A percentile compares a stretch with the other conserved stretches of the same genome.
Conservation (phyloP, 1,140 invertebrate genomes). For the Caerostris extrusa region DNA sequence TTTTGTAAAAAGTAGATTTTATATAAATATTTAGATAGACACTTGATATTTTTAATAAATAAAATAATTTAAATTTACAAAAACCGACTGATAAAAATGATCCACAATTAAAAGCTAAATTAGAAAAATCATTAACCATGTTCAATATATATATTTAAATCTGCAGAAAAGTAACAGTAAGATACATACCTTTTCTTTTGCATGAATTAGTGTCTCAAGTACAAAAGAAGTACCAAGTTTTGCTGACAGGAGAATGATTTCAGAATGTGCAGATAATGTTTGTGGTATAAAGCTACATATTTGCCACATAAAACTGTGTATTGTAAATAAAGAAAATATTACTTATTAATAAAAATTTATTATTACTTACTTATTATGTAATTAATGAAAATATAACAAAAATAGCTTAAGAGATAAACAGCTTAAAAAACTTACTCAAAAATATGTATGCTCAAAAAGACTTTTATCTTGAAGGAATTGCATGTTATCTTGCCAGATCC, state of each 20-base stretch:
- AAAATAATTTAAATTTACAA: too few species aligned
- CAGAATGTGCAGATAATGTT: slow-evolving; percentile 88
- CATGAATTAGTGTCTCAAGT: slow-evolving; percentile 97
- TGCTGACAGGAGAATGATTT: slow-evolving; percentile 92
- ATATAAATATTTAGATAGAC: too few species aligned
- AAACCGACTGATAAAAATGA: too few species aligned
- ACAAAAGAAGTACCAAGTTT: slow-evolving; percentile 96
- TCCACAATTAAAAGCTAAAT: neutral
- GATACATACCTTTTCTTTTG: slow-evolving; percentile 92
- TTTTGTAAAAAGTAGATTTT: too few species aligned
- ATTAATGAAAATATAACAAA: neutral
- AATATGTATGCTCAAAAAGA: slow-evolving; percentile 97
- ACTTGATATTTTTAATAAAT: too few species aligned
- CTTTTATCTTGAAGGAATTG: slow-evolving; percentile 97
- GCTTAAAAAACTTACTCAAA: slow-evolving; percentile 87
- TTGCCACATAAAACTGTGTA: slow-evolving; percentile 96
- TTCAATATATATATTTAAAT: neutral
- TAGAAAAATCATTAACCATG: neutral
- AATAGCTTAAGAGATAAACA: neutral
- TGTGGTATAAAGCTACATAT: slow-evolving; percentile 96
- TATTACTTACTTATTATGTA: too few species aligned
- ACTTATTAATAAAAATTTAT: neutral
- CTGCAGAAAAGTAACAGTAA: neutral
- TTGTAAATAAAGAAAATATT: slow-evolving; percentile 78
- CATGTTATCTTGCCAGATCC: slow-evolving; percentile 98